A percentile compares a stretch with the other conserved stretches of the same genome.
These are phyloP conservation scores for Augochlora pura DNA, from an alignment of 1,140 invertebrate genomes.

Conservation along the genomic window DNA sequence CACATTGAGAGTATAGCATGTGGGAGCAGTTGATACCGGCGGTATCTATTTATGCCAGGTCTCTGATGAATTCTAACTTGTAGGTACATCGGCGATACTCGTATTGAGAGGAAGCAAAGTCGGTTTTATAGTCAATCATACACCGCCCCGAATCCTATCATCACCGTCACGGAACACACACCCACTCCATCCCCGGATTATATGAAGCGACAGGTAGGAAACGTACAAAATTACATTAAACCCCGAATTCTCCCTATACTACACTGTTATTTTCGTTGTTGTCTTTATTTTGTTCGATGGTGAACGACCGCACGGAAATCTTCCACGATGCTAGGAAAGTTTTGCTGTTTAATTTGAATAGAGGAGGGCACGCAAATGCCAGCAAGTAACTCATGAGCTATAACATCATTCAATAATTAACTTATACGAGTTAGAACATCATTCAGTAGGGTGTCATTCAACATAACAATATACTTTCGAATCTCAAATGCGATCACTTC, in stretches of 20 bases:
- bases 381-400: no score
- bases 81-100: slow-evolving; percentile 76
- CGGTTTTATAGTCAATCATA: slow-evolving; percentile 78
- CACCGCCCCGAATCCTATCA: slow-evolving; percentile 91
- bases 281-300: background rate
- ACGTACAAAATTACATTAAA: slow-evolving; percentile 2
- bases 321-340: background rate
- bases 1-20: slow-evolving; percentile 54
- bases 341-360: background rate
- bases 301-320: background rate
- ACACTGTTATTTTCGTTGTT: background rate
- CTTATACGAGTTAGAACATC: no score
- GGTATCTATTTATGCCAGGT: background rate
- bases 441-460: no score
- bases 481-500: no score
- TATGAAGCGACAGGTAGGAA: slow-evolving; percentile 86
- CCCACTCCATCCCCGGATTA: slow-evolving; percentile 93
- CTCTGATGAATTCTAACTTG: slow-evolving; percentile 44
- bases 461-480: no score
- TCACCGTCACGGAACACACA: slow-evolving; percentile 97
- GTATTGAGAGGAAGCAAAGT: slow-evolving; percentile 76
- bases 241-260: background rate
- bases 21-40: slow-evolving; percentile 24
- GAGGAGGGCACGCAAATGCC: no score
- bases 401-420: no score